These are phyloP conservation scores for Parnassius smintheus DNA, from an alignment of 2,888 invertebrate species.

Conservation along the genomic window DNA sequence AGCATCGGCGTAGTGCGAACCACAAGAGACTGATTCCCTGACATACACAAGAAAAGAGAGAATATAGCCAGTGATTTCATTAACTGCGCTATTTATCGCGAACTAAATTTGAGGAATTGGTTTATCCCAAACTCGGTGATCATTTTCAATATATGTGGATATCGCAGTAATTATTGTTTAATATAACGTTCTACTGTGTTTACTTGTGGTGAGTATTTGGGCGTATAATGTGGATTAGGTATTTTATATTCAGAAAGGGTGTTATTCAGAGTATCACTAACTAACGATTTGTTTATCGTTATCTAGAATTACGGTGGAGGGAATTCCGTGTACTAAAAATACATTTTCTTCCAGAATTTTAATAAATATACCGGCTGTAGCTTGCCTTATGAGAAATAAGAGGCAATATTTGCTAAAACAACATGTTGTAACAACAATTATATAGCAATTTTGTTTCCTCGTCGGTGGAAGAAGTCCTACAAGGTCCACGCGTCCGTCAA, in stretches of 20 bases:
- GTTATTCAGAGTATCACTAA: conserved; percentile 6
- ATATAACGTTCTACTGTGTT: too few relatives aligned
- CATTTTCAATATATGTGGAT: conserved; percentile 30
- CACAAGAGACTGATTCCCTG: conserved; percentile 30
- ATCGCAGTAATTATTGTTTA: conserved; percentile 33
- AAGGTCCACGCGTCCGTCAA: too few relatives aligned
- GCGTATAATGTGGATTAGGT: conserved; percentile 27
- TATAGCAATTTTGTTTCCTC: too few relatives aligned
- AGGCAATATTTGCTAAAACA: too few relatives aligned
- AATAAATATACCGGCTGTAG: too few relatives aligned
- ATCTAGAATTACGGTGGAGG: conserved; percentile 19
- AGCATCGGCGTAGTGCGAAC: conserved; percentile 22
- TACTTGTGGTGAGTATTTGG: conserved; percentile 31
- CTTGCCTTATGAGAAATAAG: too few relatives aligned
- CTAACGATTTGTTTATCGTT: conserved; percentile 30
- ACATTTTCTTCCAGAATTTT: too few relatives aligned
- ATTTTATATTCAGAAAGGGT: too few relatives aligned
- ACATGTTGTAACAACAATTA: too few relatives aligned
- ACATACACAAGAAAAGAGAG: conserved; percentile 32
- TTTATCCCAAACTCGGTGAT: conserved; percentile 36
- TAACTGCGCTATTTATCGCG: too few relatives aligned
- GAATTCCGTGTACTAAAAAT: conserved; percentile 31
- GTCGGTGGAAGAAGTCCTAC: too few relatives aligned
- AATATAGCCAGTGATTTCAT: conserved; percentile 32
- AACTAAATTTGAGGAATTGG: too few relatives aligned